Evolutionary conservation across 1,140 invertebrate species (phyloP), one percentile per base, ranked within the genome.

Genomic region (Zaprionus taronus): DNA sequence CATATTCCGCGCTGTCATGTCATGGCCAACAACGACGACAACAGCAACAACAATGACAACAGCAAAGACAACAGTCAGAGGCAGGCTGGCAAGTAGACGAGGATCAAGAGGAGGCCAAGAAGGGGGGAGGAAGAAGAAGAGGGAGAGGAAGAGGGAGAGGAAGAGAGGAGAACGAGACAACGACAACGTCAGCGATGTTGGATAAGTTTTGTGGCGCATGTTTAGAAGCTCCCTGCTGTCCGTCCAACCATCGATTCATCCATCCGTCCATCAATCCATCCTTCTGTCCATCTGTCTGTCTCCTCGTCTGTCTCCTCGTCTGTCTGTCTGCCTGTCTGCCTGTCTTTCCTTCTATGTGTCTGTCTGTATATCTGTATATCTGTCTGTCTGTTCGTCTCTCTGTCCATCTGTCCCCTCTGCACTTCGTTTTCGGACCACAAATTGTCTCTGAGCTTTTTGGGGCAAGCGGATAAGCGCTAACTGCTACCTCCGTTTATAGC

Each of bases 1-100:
- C 84, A 86, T 86, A 83, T 86, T 86, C 84, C 83, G 83, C 83
- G 84, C 84, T 86, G 84, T 89, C 83, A 86, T 89, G 83, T 89
- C 83, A 86, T 64, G 77, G 80, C 64, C 73, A 83, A 78, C 67
- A 89, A 70, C 76, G 66, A 85, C 68, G 56, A 72, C 81, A 74
- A 80, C 62, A 64, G 60, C 77, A 49, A 51, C 28, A 28, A 26
- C 64, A 67, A 57, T 51, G 36, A 67, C 49, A 34, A 34, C 31
- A 34, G 31, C 31, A 34, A 11, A 34, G 31, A 34, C 31, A 34
- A 11, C 31, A 11, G 31, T 34, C 31, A 31, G 9, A 31, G 31
- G 31, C 31, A 31, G 38, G n/a, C 38, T n/a, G 38, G 15, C 38
- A 15, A n/a, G 15, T 15, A 41, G 38, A 41, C 15, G 38, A 41